Conservation (phyloP, 2,113 vertebrate species). For the Callorhinus ursinus region DNA sequence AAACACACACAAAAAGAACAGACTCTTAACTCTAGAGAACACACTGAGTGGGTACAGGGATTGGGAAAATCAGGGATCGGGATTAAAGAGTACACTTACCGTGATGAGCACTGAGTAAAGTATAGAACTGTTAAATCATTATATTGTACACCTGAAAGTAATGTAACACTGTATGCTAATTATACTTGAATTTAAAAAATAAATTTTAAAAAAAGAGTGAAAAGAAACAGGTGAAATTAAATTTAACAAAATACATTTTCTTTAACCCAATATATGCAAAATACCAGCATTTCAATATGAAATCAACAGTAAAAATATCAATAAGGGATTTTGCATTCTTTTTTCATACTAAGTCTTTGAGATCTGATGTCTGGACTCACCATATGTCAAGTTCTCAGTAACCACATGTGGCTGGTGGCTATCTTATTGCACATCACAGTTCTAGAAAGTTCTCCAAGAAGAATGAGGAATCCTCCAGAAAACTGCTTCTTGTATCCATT, state of each 20-base stretch:
- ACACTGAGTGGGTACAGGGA: not conserved
- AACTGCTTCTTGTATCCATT: not conserved
- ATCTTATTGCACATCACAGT: not conserved
- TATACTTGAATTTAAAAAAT: not conserved
- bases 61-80: not conserved
- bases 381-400: not conserved
- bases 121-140: not conserved
- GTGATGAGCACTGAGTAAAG: not conserved
- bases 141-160: not conserved
- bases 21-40: not conserved
- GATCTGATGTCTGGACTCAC: not conserved
- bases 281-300: not conserved
- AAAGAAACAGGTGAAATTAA: not conserved
- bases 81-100: not conserved
- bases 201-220: not conserved
- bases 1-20: not conserved
- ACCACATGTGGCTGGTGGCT: not conserved
- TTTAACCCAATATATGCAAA: not conserved
- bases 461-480: not conserved
- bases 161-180: not conserved
- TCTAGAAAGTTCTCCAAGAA: not conserved
- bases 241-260: not conserved
- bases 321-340: not conserved
- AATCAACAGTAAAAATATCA: not conserved
- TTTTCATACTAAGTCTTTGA: not conserved